A percentile compares a stretch with the other conserved stretches of the same genome.
phyloP scores from a whole-genome alignment of 2,888 invertebrate species.

The Dasypogon diadema region DNA sequence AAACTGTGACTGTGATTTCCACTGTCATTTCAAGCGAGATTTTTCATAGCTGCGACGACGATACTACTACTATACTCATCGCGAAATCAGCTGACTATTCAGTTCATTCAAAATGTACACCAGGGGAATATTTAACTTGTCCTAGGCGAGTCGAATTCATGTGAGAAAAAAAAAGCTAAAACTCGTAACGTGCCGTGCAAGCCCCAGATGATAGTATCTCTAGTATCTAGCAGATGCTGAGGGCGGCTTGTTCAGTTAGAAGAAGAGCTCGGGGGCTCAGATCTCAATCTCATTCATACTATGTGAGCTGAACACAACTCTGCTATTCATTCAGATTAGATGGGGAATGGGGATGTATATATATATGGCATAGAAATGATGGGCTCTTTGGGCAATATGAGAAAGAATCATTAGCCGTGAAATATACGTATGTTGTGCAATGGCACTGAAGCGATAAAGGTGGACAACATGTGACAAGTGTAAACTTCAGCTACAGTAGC shows the following conservation, averaged over 20 bases:
- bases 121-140: background rate
- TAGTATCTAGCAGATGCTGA: background rate
- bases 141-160: background rate
- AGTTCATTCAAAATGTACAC: background rate
- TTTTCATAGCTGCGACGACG: background rate
- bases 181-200: background rate
- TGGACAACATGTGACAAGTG: conserved; percentile 23
- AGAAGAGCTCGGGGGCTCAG: background rate
- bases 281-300: too few relatives aligned
- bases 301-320: background rate
- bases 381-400: background rate
- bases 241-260: background rate
- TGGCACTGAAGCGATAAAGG: conserved; percentile 27
- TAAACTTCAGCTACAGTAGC: background rate
- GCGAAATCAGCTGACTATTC: conserved; percentile 41
- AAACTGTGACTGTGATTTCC: conserved; percentile 48
- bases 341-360: too few relatives aligned
- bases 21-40: conserved; percentile 15
- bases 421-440: conserved; percentile 7
- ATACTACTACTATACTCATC: background rate
- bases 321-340: background rate
- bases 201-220: too few relatives aligned
- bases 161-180: too few relatives aligned
- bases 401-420: conserved; percentile 16
- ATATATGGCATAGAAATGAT: conserved; percentile 3